Base-by-base conservation (phyloP, 2,797 vertebrate species). In the Botia kubotai region DNA sequence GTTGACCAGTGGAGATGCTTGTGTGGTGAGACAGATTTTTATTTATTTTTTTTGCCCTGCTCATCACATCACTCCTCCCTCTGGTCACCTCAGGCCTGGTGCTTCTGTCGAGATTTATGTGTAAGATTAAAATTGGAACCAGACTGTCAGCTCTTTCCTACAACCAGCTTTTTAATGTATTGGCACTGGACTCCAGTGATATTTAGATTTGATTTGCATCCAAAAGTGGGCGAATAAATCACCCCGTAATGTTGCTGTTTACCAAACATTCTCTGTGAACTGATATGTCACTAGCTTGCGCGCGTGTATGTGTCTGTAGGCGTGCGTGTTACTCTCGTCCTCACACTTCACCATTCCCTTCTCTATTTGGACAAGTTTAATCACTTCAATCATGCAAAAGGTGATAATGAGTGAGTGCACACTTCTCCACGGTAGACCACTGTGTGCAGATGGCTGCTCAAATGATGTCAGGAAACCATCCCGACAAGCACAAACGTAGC, bases 391-490 rank as follows among this genome's bases (percentile, higher is more conserved):
- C 73, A 77, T 70, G 72, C 50, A 76, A 72, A 79, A 53, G 76
- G 70, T 50, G 74, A 65, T 79, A 65, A 72, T 67, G 66, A 79
- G 67, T 21, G 81, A 83, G 72, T 55, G 58, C 48, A 58, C 79
- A 65, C 72, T 55, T 65, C 68, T 58, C 66, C 53, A 46, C 72
- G 72, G 63, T 52, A 70, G 74, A 78, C 67, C 29, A 66, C 72
- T 71, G 77, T 26, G 50, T 77, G 36, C 86, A 87, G 79, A 83
- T 86, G 86, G 81, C 73, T 82, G 77, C 79, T 65, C 69, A 80
- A 85, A 87, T 83, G 74, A 84, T 82, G 85, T 84, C 79, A 46
- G 79, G 80, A 86, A 87, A 85, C 69, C 79, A 85, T 86, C 72
- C 62, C 75, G 83, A 86, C 73, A 81, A 76, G 76, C 60, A 67